These are phyloP conservation scores for Acridotheres tristis DNA, from an alignment of 2,797 vertebrate genomes.

Conservation along the genomic window DNA sequence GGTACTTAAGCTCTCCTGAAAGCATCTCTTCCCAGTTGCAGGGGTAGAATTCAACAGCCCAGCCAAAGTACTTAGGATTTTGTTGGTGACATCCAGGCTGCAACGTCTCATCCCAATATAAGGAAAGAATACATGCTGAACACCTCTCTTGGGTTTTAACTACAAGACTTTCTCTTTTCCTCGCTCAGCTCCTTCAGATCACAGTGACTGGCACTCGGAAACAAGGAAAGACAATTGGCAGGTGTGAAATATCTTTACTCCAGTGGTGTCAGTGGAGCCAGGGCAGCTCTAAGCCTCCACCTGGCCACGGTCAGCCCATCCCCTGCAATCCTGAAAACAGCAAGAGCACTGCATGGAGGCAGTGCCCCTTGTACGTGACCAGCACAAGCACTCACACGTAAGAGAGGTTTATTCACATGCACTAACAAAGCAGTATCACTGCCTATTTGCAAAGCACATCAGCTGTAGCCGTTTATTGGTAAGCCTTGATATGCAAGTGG, in stretches of 20 bases:
- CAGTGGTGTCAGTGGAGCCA: not conserved
- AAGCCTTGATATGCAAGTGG: not conserved
- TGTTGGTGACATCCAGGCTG: not conserved
- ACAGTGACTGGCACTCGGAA: not conserved
- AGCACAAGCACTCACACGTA: accelerated
- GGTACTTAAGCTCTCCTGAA: not conserved
- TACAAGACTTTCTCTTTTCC: not conserved
- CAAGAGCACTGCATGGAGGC: accelerated
- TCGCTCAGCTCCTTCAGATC: not conserved
- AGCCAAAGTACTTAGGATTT: not conserved
- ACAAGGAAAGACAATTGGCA: not conserved
- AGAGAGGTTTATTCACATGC: accelerated
- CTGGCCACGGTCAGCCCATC: accelerated
- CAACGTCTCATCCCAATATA: not conserved
- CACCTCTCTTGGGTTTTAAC: not conserved
- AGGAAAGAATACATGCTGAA: not conserved
- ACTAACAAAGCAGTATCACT: not conserved
- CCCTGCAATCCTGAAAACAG: not conserved
- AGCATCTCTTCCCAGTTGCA: not conserved
- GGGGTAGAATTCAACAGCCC: not conserved
- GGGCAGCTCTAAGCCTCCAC: not conserved
- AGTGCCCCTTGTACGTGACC: accelerated
- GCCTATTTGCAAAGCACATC: not conserved
- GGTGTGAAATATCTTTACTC: not conserved
- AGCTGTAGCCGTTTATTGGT: not conserved